These are phyloP conservation scores for Hedychridium roseum DNA, from an alignment of 2,888 invertebrate species.

Conservation along the genomic window DNA sequence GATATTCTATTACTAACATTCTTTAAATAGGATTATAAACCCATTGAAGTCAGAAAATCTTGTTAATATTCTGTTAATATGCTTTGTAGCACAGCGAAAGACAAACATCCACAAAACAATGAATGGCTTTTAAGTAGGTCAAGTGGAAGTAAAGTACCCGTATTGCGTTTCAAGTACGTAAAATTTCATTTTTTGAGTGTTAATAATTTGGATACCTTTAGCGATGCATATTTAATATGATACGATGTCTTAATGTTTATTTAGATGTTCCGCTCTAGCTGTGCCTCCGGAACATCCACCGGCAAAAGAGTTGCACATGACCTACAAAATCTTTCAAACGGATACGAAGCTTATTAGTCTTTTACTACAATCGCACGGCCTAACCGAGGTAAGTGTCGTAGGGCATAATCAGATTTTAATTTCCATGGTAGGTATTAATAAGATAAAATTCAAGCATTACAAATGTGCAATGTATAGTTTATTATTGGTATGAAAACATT, in stretches of 20 bases:
- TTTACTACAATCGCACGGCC: conserved; percentile 79
- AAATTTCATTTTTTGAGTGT: background rate
- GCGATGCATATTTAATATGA: conserved; percentile 9
- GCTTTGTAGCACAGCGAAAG: conserved; percentile 51
- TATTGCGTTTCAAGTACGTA: conserved; percentile 59
- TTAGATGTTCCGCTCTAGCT: conserved; percentile 60
- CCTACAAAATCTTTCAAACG: conserved; percentile 82
- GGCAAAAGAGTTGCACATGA: conserved; percentile 71
- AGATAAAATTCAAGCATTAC: too few relatives aligned
- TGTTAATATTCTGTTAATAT: conserved; percentile 1
- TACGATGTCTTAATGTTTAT: too few relatives aligned
- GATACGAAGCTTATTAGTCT: conserved; percentile 82
- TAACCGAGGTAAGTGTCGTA: conserved; percentile 70
- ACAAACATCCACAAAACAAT: conserved; percentile 43
- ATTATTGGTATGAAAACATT: too few relatives aligned
- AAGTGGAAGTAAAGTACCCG: conserved; percentile 50
- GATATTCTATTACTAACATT: too few relatives aligned
- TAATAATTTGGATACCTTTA: background rate
- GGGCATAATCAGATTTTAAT: too few relatives aligned
- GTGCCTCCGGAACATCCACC: conserved; percentile 59
- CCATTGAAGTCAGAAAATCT: background rate
- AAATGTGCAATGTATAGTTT: too few relatives aligned
- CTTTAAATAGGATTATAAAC: too few relatives aligned
- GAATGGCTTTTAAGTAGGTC: conserved; percentile 58
- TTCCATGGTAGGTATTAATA: too few relatives aligned